Evolutionary conservation across 2,113 vertebrate genomes (phyloP), one percentile per base, ranked within the genome.

Genomic region (Myotis lucifugus): DNA sequence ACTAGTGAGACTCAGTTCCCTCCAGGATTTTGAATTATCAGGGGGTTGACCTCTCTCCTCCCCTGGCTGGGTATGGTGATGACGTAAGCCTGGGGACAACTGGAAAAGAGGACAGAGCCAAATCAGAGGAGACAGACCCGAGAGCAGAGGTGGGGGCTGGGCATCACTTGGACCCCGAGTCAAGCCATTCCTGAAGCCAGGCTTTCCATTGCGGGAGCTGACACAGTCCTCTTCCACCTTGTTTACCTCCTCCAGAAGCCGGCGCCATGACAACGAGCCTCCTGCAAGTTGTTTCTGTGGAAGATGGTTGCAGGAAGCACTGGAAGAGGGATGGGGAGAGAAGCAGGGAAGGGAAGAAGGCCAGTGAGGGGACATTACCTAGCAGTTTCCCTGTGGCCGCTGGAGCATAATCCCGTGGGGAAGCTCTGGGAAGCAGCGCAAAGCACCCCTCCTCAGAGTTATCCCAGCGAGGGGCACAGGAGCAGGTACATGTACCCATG

Each of bases 181-280:
- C 50, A 52, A 96, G 52, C 70, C 52, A 61, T 1, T 72, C 50
- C 37, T 94, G n/a, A 89, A 94, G 17, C 48, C 23, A 32, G n/a
- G 21, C 23, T 91, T 86, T 34, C 18, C 52, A 40, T 29, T 15
- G 29, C 12, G 7, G 8, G 5, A 87, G n/a, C 48, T 34, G 59
- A 85, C 40, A 32, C 13, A 40, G 48, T 48, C 15, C 27, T 94
- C 72, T 79, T 48, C 64, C 6, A 42, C 25, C 48, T 85, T 23
- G 14, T 32, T 96, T 52, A 72, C 87, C 78, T 93, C 56, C 29
- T 32, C n/a, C 88, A 92, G 88, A 81, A 91, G 54, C 42, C 42
- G 8, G 46, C 48, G 10, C 23, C 67, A 83, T 70, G 78, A 59
- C 70, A 64, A 85, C 94, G 54, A 46, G 23, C 64, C 21, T 81